These are phyloP conservation scores for Phaetusa simplex DNA, from an alignment of 2,113 vertebrate genomes.

Conservation along the genomic window DNA sequence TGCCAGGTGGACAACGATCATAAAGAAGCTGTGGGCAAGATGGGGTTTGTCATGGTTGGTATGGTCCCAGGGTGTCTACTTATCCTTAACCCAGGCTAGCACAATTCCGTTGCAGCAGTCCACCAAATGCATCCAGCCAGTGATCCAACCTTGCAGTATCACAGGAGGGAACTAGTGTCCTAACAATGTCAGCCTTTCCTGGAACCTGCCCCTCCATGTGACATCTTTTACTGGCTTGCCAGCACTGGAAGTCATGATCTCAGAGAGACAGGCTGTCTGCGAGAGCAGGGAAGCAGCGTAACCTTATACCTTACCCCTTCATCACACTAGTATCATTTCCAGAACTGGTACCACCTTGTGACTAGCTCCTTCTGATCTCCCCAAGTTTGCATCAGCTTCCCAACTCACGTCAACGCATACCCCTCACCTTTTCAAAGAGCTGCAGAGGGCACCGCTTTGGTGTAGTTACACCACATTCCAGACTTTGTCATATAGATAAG, in stretches of 20 bases:
- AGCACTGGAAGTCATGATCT: neutral
- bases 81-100: neutral
- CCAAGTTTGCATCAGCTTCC: neutral
- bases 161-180: neutral
- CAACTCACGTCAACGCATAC: neutral
- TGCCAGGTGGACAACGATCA: slow-evolving; percentile 99
- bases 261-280: neutral
- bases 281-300: neutral
- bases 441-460: neutral
- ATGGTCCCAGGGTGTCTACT: neutral
- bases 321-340: neutral
- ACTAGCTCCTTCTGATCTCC: neutral
- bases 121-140: neutral
- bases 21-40: slow-evolving; percentile 97
- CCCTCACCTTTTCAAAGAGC: neutral
- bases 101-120: slow-evolving; percentile 3
- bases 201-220: neutral
- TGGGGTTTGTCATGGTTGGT: slow-evolving; percentile 97
- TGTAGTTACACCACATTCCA: neutral
- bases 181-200: neutral
- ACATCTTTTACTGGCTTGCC: neutral
- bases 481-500: neutral
- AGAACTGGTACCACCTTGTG: neutral
- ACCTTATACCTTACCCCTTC: neutral
- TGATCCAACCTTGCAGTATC: fast-evolving